These are phyloP conservation scores for Unio delphinus DNA, from an alignment of 2,888 invertebrate genomes.

Conservation along the genomic window DNA sequence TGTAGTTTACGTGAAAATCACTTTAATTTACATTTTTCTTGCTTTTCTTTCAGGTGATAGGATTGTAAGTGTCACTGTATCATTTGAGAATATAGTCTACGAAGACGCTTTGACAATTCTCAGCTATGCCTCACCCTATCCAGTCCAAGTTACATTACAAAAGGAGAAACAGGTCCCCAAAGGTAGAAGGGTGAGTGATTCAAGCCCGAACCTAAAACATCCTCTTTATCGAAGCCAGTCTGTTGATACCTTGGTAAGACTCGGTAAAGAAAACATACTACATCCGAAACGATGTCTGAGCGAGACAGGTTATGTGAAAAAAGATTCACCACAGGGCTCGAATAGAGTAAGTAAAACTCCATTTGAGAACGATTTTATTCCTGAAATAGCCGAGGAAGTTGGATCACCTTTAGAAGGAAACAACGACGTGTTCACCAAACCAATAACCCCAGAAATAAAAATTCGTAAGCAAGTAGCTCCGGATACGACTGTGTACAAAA, in stretches of 20 bases:
- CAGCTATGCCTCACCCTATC: slow-evolving; percentile 91
- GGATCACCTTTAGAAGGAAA: background rate
- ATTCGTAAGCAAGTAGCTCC: too few species aligned
- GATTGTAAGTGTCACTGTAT: slow-evolving; percentile 88
- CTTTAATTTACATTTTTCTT: background rate
- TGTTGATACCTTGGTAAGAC: slow-evolving; percentile 82
- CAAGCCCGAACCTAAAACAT: slow-evolving; percentile 77
- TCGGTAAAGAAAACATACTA: slow-evolving; percentile 57
- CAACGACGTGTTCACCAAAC: background rate
- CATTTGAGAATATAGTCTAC: slow-evolving; percentile 89
- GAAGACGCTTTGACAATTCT: slow-evolving; percentile 92
- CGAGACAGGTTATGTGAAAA: slow-evolving; percentile 42
- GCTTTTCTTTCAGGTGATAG: slow-evolving; percentile 81
- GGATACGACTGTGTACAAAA: too few species aligned
- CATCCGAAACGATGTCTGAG: slow-evolving; percentile 52
- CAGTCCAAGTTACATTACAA: slow-evolving; percentile 80
- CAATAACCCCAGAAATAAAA: too few species aligned
- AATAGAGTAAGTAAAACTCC: slow-evolving; percentile 8
- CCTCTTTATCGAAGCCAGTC: slow-evolving; percentile 86
- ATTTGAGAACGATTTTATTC: slow-evolving; percentile 15
- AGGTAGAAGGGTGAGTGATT: slow-evolving; percentile 58
- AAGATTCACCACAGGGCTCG: slow-evolving; percentile 10
- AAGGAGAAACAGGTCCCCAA: slow-evolving; percentile 71
- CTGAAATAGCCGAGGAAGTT: slow-evolving; percentile 11
- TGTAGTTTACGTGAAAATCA: too few species aligned